Percentiles rank a stretch among this genome's conserved stretches.
Evolutionary conservation across 2,113 vertebrate species (phyloP).

Genomic region (Climacteris rufus): DNA sequence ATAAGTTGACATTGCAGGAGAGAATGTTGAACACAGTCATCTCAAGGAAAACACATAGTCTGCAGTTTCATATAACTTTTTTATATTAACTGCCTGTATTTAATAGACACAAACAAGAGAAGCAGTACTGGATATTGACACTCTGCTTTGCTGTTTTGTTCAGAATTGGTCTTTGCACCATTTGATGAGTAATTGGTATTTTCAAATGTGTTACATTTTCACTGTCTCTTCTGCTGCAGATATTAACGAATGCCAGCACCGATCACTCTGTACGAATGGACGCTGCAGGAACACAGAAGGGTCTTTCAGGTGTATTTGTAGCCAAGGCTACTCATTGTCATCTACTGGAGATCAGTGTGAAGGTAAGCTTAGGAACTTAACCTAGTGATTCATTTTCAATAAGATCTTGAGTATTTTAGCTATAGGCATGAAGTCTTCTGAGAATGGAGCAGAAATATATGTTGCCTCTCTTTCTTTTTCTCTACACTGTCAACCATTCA

Average conservation of each 20-base stretch:
- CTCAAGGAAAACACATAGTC: not conserved
- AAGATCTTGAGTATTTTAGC: not conserved
- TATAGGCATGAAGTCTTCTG: not conserved
- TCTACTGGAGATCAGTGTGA: constrained; percentile 84
- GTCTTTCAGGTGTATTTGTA: constrained; percentile 88
- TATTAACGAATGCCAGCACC: constrained; percentile 88
- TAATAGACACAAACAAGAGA: not conserved
- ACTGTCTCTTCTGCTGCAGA: constrained; percentile 69
- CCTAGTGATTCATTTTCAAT: not conserved
- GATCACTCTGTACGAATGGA: constrained; percentile 79
- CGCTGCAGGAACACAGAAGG: constrained; percentile 90
- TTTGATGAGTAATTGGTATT: not conserved
- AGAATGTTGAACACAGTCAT: not conserved
- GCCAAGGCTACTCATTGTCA: constrained; percentile 79
- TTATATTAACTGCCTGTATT: not conserved
- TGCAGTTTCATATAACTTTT: not conserved
- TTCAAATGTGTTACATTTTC: not conserved
- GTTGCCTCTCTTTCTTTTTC: not conserved
- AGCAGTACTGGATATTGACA: not conserved
- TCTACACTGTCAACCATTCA: not conserved
- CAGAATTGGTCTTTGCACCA: not conserved
- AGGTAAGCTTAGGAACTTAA: constrained; percentile 70
- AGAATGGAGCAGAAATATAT: not conserved
- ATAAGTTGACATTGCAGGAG: not conserved
- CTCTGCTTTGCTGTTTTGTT: not conserved